phyloP scores from a whole-genome alignment of 2,113 vertebrate genomes.

The Hystrix cristata region DNA sequence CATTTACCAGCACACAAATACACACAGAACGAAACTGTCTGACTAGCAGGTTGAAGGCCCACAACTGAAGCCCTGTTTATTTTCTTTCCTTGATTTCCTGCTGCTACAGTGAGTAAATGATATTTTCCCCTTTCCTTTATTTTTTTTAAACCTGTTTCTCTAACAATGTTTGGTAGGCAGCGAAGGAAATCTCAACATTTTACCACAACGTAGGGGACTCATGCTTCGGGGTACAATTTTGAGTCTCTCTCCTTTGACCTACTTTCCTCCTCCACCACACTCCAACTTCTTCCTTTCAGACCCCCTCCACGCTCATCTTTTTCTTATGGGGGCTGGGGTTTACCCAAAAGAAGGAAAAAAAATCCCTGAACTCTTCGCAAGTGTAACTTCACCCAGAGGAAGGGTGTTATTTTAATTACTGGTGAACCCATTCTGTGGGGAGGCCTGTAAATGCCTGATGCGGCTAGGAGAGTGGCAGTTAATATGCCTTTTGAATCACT shows the following conservation, averaged over 20 bases:
- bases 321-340: background rate
- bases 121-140: constrained; percentile 86
- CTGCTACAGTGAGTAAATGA: constrained; percentile 92
- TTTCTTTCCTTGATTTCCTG: constrained; percentile 92
- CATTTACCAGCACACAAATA: constrained; percentile 90
- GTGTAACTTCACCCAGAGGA: constrained; percentile 80
- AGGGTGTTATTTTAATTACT: constrained; percentile 87
- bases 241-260: background rate
- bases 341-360: constrained; percentile 72
- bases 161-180: constrained; percentile 85
- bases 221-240: constrained; percentile 68
- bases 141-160: constrained; percentile 88
- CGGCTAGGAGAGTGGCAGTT: constrained; percentile 85
- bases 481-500: constrained; percentile 89
- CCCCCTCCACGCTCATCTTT: constrained; percentile 58
- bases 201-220: constrained; percentile 70
- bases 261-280: background rate
- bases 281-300: constrained; percentile 35
- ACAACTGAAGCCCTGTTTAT: constrained; percentile 91
- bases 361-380: constrained; percentile 77
- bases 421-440: constrained; percentile 82
- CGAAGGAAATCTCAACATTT: constrained; percentile 84
- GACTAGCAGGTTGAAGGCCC: constrained; percentile 90
- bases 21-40: constrained; percentile 90
- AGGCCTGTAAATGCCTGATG: constrained; percentile 83